Conservation (phyloP, 2,797 vertebrate genomes). For the Zalophus californianus region DNA sequence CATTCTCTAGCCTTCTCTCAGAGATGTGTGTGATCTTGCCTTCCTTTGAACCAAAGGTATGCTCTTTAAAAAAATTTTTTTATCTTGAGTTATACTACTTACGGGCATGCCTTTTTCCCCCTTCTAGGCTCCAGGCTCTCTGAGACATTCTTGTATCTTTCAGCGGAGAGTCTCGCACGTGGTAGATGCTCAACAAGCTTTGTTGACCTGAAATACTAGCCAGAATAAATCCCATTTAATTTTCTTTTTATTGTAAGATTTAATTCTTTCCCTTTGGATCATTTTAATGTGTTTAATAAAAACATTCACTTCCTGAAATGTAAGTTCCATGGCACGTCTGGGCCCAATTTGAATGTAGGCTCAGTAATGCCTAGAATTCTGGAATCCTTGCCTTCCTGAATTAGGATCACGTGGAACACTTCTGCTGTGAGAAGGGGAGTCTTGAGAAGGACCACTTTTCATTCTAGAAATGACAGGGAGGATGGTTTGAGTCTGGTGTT, state of each 20-base stretch:
- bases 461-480: constrained; percentile 33
- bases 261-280: constrained; percentile 42
- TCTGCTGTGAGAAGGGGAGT: not conserved
- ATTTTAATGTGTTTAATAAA: constrained; percentile 62
- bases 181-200: not conserved
- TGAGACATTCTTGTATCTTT: not conserved
- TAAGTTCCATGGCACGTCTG: not conserved
- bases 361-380: not conserved
- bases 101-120: not conserved
- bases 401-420: not conserved
- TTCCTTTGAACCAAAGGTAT: not conserved
- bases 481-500: not conserved
- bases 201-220: constrained; percentile 36
- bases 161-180: not conserved
- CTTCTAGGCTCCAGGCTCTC: not conserved
- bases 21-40: not conserved
- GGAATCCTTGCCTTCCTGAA: not conserved
- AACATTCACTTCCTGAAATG: constrained; percentile 56
- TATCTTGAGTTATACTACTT: not conserved
- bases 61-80: not conserved
- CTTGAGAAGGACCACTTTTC: not conserved
- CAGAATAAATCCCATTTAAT: constrained; percentile 64
- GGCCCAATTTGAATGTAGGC: not conserved
- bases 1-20: not conserved
- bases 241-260: constrained; percentile 57